Percentiles rank a stretch among this genome's conserved stretches.
Conservation (phyloP, 2,888 invertebrate genomes). For the Caenorhabditis becei region DNA sequence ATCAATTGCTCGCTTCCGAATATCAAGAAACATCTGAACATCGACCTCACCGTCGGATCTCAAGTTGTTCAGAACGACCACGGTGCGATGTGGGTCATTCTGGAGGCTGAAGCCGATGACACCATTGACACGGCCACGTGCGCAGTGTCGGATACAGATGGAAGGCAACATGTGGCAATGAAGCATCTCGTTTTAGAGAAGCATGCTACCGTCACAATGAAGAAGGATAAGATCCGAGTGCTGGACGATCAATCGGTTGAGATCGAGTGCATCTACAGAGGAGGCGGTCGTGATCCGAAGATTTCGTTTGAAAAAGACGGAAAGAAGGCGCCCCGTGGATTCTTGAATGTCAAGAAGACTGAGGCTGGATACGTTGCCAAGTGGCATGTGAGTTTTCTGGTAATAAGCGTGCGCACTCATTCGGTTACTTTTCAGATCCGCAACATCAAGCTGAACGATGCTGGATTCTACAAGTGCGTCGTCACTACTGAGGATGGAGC, state of each 20-base stretch:
- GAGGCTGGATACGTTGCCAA: constrained; percentile 57
- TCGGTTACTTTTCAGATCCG: constrained; percentile 23
- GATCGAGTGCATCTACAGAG: constrained; percentile 67
- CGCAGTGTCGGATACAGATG: constrained; percentile 69
- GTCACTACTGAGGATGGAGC: constrained; percentile 17
- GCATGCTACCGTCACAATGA: constrained; percentile 50
- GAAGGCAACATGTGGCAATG: constrained; percentile 70
- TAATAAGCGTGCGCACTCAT: neutral
- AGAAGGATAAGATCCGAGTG: constrained; percentile 57
- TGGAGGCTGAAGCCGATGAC: constrained; percentile 63
- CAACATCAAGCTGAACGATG: constrained; percentile 48
- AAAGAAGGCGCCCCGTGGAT: constrained; percentile 38
- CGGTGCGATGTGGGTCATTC: constrained; percentile 54
- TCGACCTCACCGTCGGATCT: constrained; percentile 65
- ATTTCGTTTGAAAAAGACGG: constrained; percentile 66
- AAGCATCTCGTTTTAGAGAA: constrained; percentile 61
- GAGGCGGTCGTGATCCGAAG: constrained; percentile 43
- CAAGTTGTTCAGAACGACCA: constrained; percentile 66
- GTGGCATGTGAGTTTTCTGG: constrained; percentile 34
- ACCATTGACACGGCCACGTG: constrained; percentile 68
- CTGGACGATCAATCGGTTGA: constrained; percentile 67
- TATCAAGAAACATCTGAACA: constrained; percentile 50
- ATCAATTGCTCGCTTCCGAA: constrained; percentile 63
- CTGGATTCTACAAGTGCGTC: constrained; percentile 66
- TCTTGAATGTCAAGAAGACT: constrained; percentile 46